Evolutionary conservation across 1,140 invertebrate genomes (phyloP), one percentile per base, ranked within the genome.

Genomic region (Acyrthosiphon pisum): DNA sequence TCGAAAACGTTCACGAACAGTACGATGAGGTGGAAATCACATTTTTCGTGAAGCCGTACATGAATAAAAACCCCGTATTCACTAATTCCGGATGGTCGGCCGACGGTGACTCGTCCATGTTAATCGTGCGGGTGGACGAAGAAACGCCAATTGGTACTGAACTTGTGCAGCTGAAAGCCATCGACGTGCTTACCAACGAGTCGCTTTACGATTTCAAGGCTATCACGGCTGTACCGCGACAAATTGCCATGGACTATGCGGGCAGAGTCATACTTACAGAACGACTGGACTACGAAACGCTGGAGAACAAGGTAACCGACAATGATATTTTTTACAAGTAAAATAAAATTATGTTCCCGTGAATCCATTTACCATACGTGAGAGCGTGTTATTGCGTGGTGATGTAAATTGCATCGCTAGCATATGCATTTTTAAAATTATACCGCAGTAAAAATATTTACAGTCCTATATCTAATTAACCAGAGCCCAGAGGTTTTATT

Each of bases 141-240:
- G 97, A 98, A 94, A 96, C 97, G 94, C 96, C 97, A 0, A 96
- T 97, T n/a, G 97, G 97, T 1, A 97, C 97, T n/a, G 97, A 96
- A 0, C 94, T 98, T 4, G 95, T 98, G n/a, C 96, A 97, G 94
- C 94, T 98, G 3, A 96, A 96, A 94, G 97, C 97, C 0, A 96
- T 97, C 94, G 97, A 98, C 94, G 97, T 97, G 2, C 95, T 97
- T 6, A 97, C 93, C 1, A 94, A 94, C 91, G 37, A 35, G 11
- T 94, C 94, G 1, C 94, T 94, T 11, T 90, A 93, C 7, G 90
- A 93, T 23, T 94, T 94, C 92, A 93, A 81, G 18, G 48, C 94
- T 2, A 46, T 93, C 8, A 93, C 94, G 0, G 44, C 94, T 3
- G n/a, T 94, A 48, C 94, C 94, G 2, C 56, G 93, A n/a, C 93